Conservation (phyloP, 2,797 vertebrate species). For the Emys orbicularis region DNA sequence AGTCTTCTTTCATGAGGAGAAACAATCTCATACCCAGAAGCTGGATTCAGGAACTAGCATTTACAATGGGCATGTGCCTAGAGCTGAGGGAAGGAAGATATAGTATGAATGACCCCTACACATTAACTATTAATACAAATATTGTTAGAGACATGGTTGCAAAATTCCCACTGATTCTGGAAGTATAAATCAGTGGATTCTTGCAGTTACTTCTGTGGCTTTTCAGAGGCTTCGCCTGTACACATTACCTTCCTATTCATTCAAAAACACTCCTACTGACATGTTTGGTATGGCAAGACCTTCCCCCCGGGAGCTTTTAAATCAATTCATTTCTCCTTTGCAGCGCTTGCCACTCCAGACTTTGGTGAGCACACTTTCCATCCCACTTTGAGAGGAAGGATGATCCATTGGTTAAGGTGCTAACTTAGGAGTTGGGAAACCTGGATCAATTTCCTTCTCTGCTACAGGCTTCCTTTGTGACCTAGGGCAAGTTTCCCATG, state of each 20-base stretch:
- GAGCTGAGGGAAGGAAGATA: background rate
- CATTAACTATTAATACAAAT: background rate
- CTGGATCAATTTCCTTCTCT: background rate
- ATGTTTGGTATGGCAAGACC: background rate
- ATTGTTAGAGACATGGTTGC: background rate
- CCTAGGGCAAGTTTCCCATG: background rate
- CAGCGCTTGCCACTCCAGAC: background rate
- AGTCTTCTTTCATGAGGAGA: background rate
- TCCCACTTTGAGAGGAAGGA: background rate
- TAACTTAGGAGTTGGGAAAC: background rate
- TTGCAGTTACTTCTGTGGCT: background rate
- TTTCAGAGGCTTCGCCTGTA: background rate
- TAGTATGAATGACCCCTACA: background rate
- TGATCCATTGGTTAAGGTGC: background rate
- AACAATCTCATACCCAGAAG: background rate
- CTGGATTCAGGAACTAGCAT: background rate
- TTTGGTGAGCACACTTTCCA: background rate
- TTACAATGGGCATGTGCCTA: background rate
- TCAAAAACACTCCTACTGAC: background rate
- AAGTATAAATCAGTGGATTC: background rate
- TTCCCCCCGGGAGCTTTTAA: slow-evolving; percentile 28
- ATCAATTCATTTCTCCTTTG: background rate
- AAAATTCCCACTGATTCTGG: background rate
- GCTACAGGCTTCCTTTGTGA: background rate
- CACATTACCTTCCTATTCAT: background rate